phyloP scores from a whole-genome alignment of 2,797 vertebrate genomes.

The Pygocentrus nattereri region DNA sequence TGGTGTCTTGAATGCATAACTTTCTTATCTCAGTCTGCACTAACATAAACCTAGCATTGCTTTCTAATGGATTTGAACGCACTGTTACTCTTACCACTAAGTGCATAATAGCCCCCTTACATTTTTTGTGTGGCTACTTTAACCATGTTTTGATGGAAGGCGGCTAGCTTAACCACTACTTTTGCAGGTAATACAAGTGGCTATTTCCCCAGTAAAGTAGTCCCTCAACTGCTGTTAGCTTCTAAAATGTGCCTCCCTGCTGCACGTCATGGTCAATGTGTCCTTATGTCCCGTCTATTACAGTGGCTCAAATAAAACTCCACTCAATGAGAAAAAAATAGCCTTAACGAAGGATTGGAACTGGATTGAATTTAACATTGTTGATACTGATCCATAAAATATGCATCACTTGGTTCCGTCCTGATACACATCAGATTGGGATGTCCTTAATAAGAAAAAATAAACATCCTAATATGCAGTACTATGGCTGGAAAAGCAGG shows the following conservation, averaged over 20 bases:
- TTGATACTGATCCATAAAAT: background rate
- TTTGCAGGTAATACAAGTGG: background rate
- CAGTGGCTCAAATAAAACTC: background rate
- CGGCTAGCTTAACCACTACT: background rate
- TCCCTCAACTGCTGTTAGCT: background rate
- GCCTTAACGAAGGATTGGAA: background rate
- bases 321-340: background rate
- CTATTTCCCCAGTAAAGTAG: background rate
- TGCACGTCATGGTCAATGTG: background rate
- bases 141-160: background rate
- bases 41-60: background rate
- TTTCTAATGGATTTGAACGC: background rate
- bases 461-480: slow-evolving; percentile 3
- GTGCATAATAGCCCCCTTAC: no score
- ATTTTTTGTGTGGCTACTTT: no score
- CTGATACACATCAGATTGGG: background rate
- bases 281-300: background rate
- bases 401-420: background rate
- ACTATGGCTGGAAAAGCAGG: background rate
- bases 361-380: background rate
- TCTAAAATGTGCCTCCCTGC: background rate
- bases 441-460: background rate
- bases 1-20: no score
- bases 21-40: background rate
- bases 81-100: no score